Evolutionary conservation across 2,888 invertebrate species (phyloP), one percentile per base, ranked within the genome.

Genomic region (Cerastoderma edule): DNA sequence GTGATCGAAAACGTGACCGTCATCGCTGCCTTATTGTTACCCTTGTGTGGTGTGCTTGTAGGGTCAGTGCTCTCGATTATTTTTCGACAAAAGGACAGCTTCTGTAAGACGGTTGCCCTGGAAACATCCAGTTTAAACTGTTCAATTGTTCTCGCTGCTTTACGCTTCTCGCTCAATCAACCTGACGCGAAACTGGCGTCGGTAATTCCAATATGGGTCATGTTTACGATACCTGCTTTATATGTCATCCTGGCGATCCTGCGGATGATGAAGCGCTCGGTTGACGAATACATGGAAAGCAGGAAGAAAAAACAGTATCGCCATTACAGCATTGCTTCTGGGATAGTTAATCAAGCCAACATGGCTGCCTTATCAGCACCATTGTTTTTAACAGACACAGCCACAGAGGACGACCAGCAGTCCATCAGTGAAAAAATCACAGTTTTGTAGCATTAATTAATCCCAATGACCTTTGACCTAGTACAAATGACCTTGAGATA

Each of bases 91-190:
- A 87, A 86, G 69, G 77, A 79, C 54, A 77, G 83, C 30, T 86
- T 86, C 76, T 82, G 87, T 63, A 89, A 89, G 80, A 89, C 91
- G 24, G 87, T 92, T 46, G 89, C 92, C 5, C 79, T 88, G 32
- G 92, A 92, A 83, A 87, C 90, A 6, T 89, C 91, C 28, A 89
- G 90, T 75, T 84, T 89, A 57, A 91, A 92, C 85, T 90, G 90
- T 67, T 83, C 91, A 50, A 89, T 91, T 48, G 89, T 89, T 46
- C 76, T 92, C 63, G 88, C 88, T 30, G 89, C 91, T 32, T 83
- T 91, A 66, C 84, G 92, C 30, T 89, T 90, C 75, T 88, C 91
- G 30, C 88, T 92, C 63, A 83, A 85, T 64, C 89, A 89, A 80
- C 90, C 91, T 0, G 89, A 87, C 68, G 89, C 89, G 1, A 91